These are phyloP conservation scores for Beroe forskalii DNA, from an alignment of 37 sponge, comb jelly and placozoan species.

Conservation along the genomic window DNA sequence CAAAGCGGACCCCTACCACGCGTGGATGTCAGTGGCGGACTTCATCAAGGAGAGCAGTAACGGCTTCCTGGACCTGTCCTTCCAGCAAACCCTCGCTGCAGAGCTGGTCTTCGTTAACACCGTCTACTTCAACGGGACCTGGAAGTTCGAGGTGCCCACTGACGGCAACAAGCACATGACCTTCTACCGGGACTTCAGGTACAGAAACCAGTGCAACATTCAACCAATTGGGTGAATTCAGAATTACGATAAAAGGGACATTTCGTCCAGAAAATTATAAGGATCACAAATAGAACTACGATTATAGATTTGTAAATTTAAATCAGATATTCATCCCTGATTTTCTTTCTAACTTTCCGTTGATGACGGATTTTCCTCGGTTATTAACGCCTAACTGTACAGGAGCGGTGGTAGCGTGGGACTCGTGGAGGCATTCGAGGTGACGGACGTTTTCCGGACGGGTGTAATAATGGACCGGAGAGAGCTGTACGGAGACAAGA, in stretches of 20 bases:
- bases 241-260: too few relatives aligned
- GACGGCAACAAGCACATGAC: slow-evolving; percentile 18
- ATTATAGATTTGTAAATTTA: background rate
- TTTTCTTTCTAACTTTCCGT: background rate
- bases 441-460: background rate
- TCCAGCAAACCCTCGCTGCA: background rate
- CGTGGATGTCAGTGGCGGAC: background rate
- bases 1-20: background rate
- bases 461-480: background rate
- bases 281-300: too few relatives aligned
- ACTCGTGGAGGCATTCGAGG: slow-evolving; percentile 29
- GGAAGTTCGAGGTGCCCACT: slow-evolving; percentile 37
- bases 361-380: too few relatives aligned
- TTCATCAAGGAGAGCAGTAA: slow-evolving; percentile 47
- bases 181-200: slow-evolving; percentile 44
- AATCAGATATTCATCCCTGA: background rate
- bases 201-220: too few relatives aligned
- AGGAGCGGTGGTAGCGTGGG: background rate
- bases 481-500: slow-evolving; percentile 21
- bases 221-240: too few relatives aligned
- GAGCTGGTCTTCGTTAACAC: slow-evolving; percentile 58
- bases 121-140: slow-evolving; percentile 52
- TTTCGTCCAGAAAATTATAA: too few relatives aligned
- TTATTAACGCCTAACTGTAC: too few relatives aligned
- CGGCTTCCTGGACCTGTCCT: slow-evolving; percentile 18